These are phyloP conservation scores for Aphidius colemani DNA, from an alignment of 2,888 invertebrate genomes.

Conservation along the genomic window DNA sequence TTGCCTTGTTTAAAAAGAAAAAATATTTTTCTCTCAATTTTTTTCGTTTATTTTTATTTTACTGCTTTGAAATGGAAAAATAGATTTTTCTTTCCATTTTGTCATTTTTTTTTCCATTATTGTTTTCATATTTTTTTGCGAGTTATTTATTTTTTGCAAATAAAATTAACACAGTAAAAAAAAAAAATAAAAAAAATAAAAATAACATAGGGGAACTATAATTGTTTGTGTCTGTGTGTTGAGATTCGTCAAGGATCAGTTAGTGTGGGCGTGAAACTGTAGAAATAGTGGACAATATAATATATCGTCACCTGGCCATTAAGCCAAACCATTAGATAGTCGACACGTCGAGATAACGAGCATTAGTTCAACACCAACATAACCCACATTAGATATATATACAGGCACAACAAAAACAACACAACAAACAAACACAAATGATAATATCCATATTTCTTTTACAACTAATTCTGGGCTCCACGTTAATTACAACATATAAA, in stretches of 20 bases:
- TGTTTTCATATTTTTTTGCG: too few species aligned
- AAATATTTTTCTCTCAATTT: too few species aligned
- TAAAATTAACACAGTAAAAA: too few species aligned
- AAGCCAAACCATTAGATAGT: constrained; percentile 59
- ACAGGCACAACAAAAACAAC: constrained; percentile 11
- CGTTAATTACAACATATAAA: not conserved
- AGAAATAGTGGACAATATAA: constrained; percentile 56
- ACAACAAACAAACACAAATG: not conserved
- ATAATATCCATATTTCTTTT: too few species aligned
- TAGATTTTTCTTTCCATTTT: too few species aligned
- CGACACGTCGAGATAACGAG: constrained; percentile 60
- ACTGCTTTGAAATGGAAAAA: not conserved
- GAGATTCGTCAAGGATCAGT: constrained; percentile 1
- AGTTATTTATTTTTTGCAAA: too few species aligned
- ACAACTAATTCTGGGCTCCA: too few species aligned
- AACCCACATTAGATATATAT: constrained; percentile 45
- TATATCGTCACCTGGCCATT: constrained; percentile 57
- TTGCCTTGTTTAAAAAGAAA: not conserved
- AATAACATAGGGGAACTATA: too few species aligned
- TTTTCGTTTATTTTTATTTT: not conserved
- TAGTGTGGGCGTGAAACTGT: constrained; percentile 43
- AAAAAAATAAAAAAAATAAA: too few species aligned
- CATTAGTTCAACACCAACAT: constrained; percentile 53
- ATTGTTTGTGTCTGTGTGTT: too few species aligned
- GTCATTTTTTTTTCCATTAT: too few species aligned